A percentile compares a stretch with the other conserved stretches of the same genome.
These are phyloP conservation scores for Toxostoma redivivum DNA, from an alignment of 2,113 vertebrate genomes.

Conservation along the genomic window DNA sequence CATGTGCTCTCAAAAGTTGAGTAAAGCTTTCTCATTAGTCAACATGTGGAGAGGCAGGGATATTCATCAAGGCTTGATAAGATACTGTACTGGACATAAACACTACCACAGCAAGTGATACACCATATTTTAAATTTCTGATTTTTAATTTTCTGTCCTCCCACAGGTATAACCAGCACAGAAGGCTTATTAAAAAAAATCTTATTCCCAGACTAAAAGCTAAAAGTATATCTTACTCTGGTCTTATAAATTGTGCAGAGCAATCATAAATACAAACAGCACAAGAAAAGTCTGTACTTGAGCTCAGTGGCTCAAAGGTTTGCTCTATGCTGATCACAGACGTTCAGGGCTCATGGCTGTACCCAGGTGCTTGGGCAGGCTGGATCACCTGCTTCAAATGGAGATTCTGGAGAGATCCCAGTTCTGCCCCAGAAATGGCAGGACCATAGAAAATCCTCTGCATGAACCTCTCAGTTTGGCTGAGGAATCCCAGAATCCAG, in stretches of 20 bases:
- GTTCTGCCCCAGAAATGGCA: neutral
- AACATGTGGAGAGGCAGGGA: neutral
- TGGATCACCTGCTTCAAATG: neutral
- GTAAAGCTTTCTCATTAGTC: neutral
- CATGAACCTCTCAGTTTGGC: neutral
- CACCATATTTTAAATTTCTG: neutral
- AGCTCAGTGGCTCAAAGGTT: neutral
- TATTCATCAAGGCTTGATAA: neutral
- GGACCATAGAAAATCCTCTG: neutral
- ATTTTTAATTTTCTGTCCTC: too few species aligned
- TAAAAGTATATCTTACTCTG: neutral
- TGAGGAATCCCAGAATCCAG: neutral
- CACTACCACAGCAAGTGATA: neutral
- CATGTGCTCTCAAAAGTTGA: neutral
- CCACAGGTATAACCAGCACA: too few species aligned
- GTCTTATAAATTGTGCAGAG: neutral
- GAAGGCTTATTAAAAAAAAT: neutral
- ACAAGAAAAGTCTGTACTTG: neutral
- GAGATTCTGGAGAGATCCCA: neutral
- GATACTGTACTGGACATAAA: neutral
- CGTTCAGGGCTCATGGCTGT: fast-evolving
- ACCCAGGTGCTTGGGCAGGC: neutral
- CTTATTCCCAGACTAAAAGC: neutral
- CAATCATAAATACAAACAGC: neutral
- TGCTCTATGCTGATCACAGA: neutral